These are phyloP conservation scores for Melanchra persicariae DNA, from an alignment of 2,888 invertebrate species.

Conservation along the genomic window DNA sequence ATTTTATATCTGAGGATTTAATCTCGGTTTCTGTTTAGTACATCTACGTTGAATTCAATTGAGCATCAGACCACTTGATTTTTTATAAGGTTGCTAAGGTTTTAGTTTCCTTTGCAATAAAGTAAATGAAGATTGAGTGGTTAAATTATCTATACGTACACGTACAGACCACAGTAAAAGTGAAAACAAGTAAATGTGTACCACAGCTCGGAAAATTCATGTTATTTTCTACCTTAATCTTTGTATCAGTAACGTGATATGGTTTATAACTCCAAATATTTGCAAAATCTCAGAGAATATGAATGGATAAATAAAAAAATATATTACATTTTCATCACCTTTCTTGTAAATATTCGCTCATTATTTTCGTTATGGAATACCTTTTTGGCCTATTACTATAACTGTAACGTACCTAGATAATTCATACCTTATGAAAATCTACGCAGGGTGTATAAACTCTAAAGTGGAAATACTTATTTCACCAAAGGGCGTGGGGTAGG, in stretches of 20 bases:
- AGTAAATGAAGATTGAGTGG: slow-evolving; percentile 38
- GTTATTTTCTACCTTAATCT: not conserved
- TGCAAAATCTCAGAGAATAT: not conserved
- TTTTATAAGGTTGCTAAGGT: slow-evolving; percentile 47
- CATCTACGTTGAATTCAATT: slow-evolving; percentile 62
- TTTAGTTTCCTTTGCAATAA: slow-evolving; percentile 31
- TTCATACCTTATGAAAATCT: slow-evolving; percentile 22
- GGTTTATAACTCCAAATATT: not conserved
- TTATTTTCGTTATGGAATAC: not conserved
- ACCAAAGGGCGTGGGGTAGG: slow-evolving; percentile 71
- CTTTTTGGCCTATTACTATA: not conserved
- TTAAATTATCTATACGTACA: slow-evolving; percentile 5
- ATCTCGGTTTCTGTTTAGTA: slow-evolving; percentile 68
- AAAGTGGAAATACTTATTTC: slow-evolving; percentile 60
- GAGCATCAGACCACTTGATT: slow-evolving; percentile 50
- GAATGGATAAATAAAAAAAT: slow-evolving; percentile 16
- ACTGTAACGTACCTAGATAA: slow-evolving; percentile 5
- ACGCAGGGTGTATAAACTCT: slow-evolving; percentile 43
- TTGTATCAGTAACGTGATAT: not conserved
- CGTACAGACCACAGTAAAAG: not conserved
- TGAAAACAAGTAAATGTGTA: not conserved
- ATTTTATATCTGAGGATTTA: slow-evolving; percentile 77
- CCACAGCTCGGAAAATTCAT: not conserved
- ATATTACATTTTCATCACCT: not conserved
- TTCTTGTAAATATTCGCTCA: not conserved